These are phyloP conservation scores for Latrodectus hesperus DNA, from an alignment of 2,888 invertebrate species.

Conservation along the genomic window DNA sequence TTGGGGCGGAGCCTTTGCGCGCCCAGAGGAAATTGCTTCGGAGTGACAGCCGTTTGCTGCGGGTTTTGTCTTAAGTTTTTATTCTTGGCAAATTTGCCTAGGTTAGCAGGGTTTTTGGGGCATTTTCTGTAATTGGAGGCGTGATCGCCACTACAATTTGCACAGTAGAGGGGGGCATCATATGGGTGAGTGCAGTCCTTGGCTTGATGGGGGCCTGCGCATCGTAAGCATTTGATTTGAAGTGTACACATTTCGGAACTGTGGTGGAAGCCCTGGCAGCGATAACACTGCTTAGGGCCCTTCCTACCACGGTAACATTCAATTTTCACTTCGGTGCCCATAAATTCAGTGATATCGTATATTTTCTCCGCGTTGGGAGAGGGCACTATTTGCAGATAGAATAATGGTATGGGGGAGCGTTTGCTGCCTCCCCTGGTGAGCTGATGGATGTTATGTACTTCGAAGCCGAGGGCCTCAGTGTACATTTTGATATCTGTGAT, in stretches of 20 bases:
- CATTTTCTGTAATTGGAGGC: too few species aligned
- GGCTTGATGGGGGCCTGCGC: not conserved
- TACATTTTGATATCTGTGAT: too few species aligned
- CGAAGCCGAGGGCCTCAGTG: too few species aligned
- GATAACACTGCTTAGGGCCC: not conserved
- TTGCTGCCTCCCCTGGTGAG: not conserved
- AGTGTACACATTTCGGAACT: not conserved
- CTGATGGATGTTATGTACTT: not conserved
- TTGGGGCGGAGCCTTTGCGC: too few species aligned
- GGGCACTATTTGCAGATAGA: not conserved
- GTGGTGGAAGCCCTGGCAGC: not conserved
- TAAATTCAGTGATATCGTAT: not conserved
- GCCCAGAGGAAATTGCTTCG: too few species aligned
- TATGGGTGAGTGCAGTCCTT: not conserved
- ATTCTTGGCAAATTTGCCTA: too few species aligned
- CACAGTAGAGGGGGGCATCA: not conserved
- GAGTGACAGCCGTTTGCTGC: too few species aligned
- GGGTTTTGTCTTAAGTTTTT: too few species aligned
- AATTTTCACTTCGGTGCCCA: not conserved
- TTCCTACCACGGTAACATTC: not conserved
- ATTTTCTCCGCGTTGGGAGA: not conserved
- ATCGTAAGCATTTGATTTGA: not conserved
- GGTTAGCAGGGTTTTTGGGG: too few species aligned
- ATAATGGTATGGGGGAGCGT: not conserved
- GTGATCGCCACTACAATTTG: too few species aligned